phyloP scores from a whole-genome alignment of 2,888 invertebrate species.

The Sphaerophoria rueppellii region DNA sequence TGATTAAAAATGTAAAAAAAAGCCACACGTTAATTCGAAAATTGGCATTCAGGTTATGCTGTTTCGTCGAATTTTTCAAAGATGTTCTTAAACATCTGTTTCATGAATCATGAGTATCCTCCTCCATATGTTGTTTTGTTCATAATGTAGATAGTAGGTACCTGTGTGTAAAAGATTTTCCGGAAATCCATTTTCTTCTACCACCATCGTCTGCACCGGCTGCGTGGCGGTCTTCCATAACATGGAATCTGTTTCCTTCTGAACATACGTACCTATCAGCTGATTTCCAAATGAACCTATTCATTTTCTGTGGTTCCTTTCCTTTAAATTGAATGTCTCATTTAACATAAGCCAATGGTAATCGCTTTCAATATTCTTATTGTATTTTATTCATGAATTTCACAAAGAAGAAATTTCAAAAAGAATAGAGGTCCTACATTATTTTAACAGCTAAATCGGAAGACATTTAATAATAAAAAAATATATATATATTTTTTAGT shows the following conservation, averaged over 20 bases:
- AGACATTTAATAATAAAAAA: too few species aligned
- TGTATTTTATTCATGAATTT: conserved; percentile 2
- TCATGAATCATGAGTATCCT: conserved; percentile 26
- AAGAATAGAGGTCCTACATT: background rate
- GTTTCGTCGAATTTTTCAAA: too few species aligned
- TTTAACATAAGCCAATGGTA: background rate
- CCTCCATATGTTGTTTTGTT: background rate
- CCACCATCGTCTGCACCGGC: background rate
- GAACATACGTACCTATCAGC: conserved; percentile 15
- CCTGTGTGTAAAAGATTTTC: conserved; percentile 20
- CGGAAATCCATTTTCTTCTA: conserved; percentile 18
- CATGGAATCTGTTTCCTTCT: too few species aligned
- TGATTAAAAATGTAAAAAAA: too few species aligned
- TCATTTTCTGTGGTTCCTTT: background rate
- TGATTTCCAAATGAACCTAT: conserved; percentile 31
- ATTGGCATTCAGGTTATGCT: too few species aligned
- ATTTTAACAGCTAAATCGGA: too few species aligned
- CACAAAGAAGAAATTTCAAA: background rate
- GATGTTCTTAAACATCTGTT: background rate
- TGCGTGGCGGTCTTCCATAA: too few species aligned
- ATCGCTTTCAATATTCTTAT: conserved; percentile 7
- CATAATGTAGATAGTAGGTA: background rate
- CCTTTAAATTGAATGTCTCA: background rate
- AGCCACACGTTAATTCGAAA: too few species aligned
- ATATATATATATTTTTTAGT: too few species aligned